Evolutionary conservation across 2,113 vertebrate genomes (phyloP).

Genomic region (Willisornis vidua): DNA sequence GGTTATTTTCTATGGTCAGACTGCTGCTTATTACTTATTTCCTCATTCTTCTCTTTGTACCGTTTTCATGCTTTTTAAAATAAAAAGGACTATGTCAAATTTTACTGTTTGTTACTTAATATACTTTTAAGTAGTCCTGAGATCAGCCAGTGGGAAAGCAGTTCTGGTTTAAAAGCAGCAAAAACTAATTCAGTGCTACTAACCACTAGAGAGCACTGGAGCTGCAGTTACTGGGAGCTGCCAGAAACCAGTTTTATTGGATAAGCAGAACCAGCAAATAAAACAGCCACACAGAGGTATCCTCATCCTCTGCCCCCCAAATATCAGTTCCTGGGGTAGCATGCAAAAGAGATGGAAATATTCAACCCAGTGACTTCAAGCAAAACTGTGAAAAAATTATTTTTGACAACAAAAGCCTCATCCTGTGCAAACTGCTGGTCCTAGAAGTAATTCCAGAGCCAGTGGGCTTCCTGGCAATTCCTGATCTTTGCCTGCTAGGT

Average conservation of each 20-base stretch:
- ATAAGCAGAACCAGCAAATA: background rate
- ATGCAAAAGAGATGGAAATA: background rate
- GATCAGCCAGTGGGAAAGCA: background rate
- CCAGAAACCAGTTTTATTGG: background rate
- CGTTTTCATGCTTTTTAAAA: slow-evolving; percentile 64
- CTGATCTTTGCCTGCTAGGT: background rate
- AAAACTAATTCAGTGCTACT: background rate
- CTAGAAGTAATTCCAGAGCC: background rate
- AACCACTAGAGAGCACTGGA: slow-evolving; percentile 45
- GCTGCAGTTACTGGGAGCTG: background rate
- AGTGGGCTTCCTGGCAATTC: background rate
- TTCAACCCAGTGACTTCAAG: background rate
- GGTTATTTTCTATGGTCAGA: background rate
- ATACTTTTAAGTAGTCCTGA: background rate
- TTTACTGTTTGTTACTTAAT: slow-evolving; percentile 3
- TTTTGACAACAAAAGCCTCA: background rate
- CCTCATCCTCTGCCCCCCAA: background rate
- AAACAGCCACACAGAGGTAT: background rate
- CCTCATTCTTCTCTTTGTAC: slow-evolving; percentile 45
- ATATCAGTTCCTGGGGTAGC: background rate
- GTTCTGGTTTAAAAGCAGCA: background rate
- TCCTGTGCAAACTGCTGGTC: background rate
- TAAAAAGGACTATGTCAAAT: slow-evolving; percentile 44
- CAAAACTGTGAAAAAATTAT: background rate
- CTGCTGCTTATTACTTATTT: background rate